Percentiles rank a stretch among this genome's conserved stretches.
phyloP scores from a whole-genome alignment of 2,113 vertebrate genomes.

The Ophthalmolycus amberensis region DNA sequence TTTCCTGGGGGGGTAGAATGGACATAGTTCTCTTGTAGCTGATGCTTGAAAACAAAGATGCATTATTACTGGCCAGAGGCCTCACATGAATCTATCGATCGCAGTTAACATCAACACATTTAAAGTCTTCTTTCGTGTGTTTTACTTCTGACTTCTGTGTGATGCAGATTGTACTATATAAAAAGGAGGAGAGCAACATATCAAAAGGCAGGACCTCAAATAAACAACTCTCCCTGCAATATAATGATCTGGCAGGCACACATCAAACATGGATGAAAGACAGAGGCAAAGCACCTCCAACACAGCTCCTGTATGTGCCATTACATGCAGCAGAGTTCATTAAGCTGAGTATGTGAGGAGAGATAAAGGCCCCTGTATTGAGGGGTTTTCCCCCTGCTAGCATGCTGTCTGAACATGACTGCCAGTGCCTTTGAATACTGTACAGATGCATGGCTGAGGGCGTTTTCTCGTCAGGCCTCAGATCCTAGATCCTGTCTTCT shows the following conservation, averaged over 20 bases:
- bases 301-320: conserved; percentile 75
- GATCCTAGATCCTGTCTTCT: conserved; percentile 78
- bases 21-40: not conserved
- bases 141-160: conserved; percentile 14
- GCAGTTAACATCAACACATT: conserved; percentile 6
- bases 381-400: conserved; percentile 82
- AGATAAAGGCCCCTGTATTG: conserved; percentile 70
- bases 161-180: conserved; percentile 8
- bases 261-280: conserved; percentile 78
- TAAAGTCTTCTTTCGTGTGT: not conserved
- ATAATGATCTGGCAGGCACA: conserved; percentile 65
- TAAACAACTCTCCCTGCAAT: conserved; percentile 68
- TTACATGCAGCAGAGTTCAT: conserved; percentile 78
- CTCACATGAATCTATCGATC: conserved; percentile 3
- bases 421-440: conserved; percentile 77
- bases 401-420: conserved; percentile 83
- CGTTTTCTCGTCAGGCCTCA: conserved; percentile 69
- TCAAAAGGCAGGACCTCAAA: conserved; percentile 49
- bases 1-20: not conserved
- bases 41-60: conserved; percentile 23
- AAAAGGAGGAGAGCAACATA: conserved; percentile 32
- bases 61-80: not conserved
- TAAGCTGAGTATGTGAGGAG: conserved; percentile 73
- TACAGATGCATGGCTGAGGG: conserved; percentile 81
- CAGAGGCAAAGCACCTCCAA: conserved; percentile 62